These are phyloP conservation scores for silkworm (Bombyx mori) DNA, from an alignment of 1,140 invertebrate species.

Conservation along the genomic window ASM3026992v2 NC_085133.1:280501-281000, in stretches of 20 bases:
- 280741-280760: slow-evolving; percentile 64
- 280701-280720: slow-evolving; percentile 62
- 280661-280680: neutral
- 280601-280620: no score
- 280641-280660: no score
- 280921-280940: slow-evolving; percentile 41
- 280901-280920: slow-evolving; percentile 25
- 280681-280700: slow-evolving; percentile 50
- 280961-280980: slow-evolving; percentile 58
- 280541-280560: no score
- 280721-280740: slow-evolving; percentile 71
- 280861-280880: slow-evolving; percentile 7
- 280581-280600: no score
- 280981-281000: slow-evolving; percentile 55
- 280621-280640: no score
- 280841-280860: neutral
- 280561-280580: no score
- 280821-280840: slow-evolving; percentile 9
- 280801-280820: slow-evolving; percentile 37
- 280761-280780: slow-evolving; percentile 71
- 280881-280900: neutral
- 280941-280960: slow-evolving; percentile 69
- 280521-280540: no score
- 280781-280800: slow-evolving; percentile 64
- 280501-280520: no score